A percentile compares a stretch with the other conserved stretches of the same genome.
Evolutionary conservation across 2,797 vertebrate species (phyloP).

Genomic region (Oreochromis mossambicus): DNA sequence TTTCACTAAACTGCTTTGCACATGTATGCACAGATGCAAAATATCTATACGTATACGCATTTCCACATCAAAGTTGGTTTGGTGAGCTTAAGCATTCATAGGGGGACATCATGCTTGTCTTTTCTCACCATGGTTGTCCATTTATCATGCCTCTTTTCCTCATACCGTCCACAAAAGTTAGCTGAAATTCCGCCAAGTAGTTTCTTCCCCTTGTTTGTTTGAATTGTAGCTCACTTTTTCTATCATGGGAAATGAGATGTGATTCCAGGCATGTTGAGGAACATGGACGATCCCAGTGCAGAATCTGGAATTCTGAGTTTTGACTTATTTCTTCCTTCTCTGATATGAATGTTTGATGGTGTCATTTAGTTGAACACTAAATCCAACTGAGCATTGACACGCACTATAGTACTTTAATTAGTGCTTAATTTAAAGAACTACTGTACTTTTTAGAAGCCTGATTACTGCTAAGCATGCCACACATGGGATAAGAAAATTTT

Average conservation of each 20-base stretch:
- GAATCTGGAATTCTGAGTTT: conserved; percentile 12
- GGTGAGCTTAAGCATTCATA: conserved; percentile 31
- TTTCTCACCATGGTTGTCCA: conserved; percentile 23
- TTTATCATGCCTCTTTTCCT: conserved; percentile 34
- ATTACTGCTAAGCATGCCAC: background rate
- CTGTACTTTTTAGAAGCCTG: conserved; percentile 5
- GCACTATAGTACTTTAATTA: background rate
- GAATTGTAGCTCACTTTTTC: conserved; percentile 39
- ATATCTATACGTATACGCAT: background rate
- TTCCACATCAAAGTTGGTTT: background rate
- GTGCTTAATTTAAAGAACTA: conserved; percentile 11
- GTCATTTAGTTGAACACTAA: conserved; percentile 12
- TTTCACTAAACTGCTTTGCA: background rate
- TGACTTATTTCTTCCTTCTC: conserved; percentile 2
- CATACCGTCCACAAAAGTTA: conserved; percentile 12
- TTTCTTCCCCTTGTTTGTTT: conserved; percentile 30
- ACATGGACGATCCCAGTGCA: conserved; percentile 15
- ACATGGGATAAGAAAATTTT: background rate
- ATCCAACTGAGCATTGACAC: conserved; percentile 9
- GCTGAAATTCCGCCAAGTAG: conserved; percentile 23
- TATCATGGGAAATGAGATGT: conserved; percentile 41
- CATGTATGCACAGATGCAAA: background rate
- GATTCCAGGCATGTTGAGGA: conserved; percentile 35
- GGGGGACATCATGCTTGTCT: conserved; percentile 24
- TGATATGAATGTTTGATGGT: conserved; percentile 9